Percentiles rank a stretch among this genome's conserved stretches.
These are phyloP conservation scores for Otis tarda DNA, from an alignment of 2,113 vertebrate genomes.

Conservation along the genomic window DNA sequence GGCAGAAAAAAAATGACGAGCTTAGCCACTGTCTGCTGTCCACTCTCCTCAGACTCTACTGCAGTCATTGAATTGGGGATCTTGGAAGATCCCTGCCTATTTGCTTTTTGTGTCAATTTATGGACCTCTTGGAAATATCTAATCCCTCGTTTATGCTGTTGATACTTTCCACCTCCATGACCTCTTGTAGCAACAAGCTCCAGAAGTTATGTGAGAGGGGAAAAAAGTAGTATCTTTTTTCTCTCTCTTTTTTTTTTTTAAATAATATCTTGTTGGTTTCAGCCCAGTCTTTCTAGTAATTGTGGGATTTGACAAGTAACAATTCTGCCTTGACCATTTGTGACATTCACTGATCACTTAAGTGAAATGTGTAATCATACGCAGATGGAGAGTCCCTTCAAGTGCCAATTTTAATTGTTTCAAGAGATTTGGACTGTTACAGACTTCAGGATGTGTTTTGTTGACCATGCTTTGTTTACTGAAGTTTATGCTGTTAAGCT, in stretches of 20 bases:
- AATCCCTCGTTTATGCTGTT: background rate
- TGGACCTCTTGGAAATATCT: background rate
- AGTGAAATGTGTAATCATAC: background rate
- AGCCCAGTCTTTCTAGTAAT: background rate
- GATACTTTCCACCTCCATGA: background rate
- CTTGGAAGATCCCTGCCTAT: background rate
- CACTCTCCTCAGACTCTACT: background rate
- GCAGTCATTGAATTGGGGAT: background rate
- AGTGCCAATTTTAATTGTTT: background rate
- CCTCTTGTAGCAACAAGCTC: background rate
- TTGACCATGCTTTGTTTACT: background rate
- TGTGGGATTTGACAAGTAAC: background rate
- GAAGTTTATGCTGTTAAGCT: background rate
- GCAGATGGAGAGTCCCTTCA: background rate
- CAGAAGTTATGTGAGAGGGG: background rate
- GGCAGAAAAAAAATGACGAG: background rate
- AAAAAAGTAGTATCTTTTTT: background rate
- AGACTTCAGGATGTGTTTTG: background rate
- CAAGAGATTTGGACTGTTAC: background rate
- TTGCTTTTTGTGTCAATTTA: background rate
- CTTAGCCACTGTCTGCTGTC: background rate
- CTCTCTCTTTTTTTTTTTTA: background rate
- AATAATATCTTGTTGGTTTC: background rate
- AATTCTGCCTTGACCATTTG: background rate
- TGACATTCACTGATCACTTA: background rate